phyloP scores from a whole-genome alignment of 2,888 invertebrate genomes.

The Oasisia sp. region DNA sequence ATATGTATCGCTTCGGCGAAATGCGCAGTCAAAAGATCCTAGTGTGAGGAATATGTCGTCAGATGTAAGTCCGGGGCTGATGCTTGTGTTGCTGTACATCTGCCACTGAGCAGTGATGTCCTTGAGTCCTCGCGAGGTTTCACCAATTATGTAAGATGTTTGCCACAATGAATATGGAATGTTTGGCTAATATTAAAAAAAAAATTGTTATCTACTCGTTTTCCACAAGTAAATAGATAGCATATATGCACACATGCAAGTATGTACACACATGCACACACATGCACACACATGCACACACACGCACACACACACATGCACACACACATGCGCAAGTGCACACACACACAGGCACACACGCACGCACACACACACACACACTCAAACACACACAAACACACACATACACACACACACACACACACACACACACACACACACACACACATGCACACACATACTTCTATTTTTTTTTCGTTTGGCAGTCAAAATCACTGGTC shows the following conservation, averaged over 20 bases:
- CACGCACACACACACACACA: no score
- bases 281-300: no score
- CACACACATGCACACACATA: neutral
- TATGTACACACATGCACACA: no score
- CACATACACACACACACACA: no score
- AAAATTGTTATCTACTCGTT: neutral
- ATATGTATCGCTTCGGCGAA: neutral
- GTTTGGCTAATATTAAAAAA: neutral
- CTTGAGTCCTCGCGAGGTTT: neutral
- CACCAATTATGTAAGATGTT: neutral
- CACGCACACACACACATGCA: no score
- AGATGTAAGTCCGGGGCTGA: neutral
- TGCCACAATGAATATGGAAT: neutral
- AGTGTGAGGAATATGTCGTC: neutral
- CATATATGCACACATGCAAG: neutral
- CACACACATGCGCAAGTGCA: no score
- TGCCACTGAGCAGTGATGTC: no score
- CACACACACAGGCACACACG: no score
- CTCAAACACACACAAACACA: no score
- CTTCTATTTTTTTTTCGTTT: no score
- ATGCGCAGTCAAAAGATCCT: neutral
- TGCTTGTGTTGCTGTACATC: neutral
- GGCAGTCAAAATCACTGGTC: no score
- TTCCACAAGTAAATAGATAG: neutral
- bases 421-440: no score